Conservation (phyloP, 2,113 vertebrate species). For the Anarrhichthys ocellatus region DNA sequence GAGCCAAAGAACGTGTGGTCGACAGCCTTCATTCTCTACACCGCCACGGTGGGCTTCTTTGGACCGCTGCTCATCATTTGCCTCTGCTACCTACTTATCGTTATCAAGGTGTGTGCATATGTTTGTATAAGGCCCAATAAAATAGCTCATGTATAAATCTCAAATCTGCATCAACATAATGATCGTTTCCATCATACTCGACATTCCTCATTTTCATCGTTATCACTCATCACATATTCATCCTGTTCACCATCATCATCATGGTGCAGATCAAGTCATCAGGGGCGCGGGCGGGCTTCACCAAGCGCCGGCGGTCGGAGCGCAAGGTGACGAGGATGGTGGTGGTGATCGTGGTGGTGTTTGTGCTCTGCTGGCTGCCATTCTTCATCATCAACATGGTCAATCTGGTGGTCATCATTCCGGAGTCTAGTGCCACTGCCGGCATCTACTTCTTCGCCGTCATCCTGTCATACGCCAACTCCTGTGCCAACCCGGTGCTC, state of each 20-base stretch:
- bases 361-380: slow-evolving; percentile 95
- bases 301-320: slow-evolving; percentile 89
- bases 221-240: not conserved
- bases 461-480: slow-evolving; percentile 93
- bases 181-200: not conserved
- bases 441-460: slow-evolving; percentile 93
- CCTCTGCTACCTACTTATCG: slow-evolving; percentile 92
- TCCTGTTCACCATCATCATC: not conserved
- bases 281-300: slow-evolving; percentile 85
- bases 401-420: slow-evolving; percentile 91
- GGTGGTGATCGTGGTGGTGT: slow-evolving; percentile 94
- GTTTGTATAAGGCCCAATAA: not conserved
- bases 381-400: slow-evolving; percentile 95
- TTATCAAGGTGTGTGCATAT: slow-evolving; percentile 82
- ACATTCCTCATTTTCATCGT: slow-evolving; percentile 5
- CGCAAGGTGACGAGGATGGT: slow-evolving; percentile 94
- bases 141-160: slow-evolving; percentile 13
- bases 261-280: slow-evolving; percentile 87
- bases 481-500: slow-evolving; percentile 95
- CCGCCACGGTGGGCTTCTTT: slow-evolving; percentile 91
- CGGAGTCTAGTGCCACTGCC: slow-evolving; percentile 85
- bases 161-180: not conserved
- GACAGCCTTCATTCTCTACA: slow-evolving; percentile 92
- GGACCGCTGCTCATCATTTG: slow-evolving; percentile 93
- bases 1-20: slow-evolving; percentile 91